Evolutionary conservation across 2,797 vertebrate genomes (phyloP), one percentile per base, ranked within the genome.

Genomic region (Prunella strophiata): DNA sequence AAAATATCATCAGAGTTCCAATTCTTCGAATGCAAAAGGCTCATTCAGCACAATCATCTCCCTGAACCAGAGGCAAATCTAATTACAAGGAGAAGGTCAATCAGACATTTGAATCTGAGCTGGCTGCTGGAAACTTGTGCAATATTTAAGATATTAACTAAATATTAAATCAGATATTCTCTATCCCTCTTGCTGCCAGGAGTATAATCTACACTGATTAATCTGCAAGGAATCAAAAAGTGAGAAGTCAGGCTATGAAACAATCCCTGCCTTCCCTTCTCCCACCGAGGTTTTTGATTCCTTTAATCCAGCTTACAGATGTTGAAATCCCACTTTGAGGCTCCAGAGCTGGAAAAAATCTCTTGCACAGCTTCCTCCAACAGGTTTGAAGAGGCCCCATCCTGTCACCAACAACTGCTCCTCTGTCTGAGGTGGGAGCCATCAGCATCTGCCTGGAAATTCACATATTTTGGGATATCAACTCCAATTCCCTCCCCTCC

Each of bases 141-240:
- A 55, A 27, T 55, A 36, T 38, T 59, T 23, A 18, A 75, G 62
- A 3, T 51, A 26, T 10, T 25, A 22, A 90, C 59, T 47, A 77
- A 54, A 21, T 70, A 38, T 54, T 45, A 16, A 58, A 47, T 18
- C 21, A 75, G 76, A 12, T 58, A 5, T 5, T 25, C 7, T 25
- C 12, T 7, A 9, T 20, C 58, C 38, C 19, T 59, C 40, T 42
- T 20, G 48, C 47, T 34, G 40, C 42, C 76, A 43, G 8, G 8
- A 82, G 27, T 3, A 10, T 10, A 7, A 61, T 1, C 47, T 2
- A 15, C 2, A 1, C 2, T 0, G 6, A 47, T 50, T 50, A 3
- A 30, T 29, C 8, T 16, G 34, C 52, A 21, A 70, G 63, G 67
- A 50, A 75, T 18, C 23, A 30, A 22, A 23, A 21, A 71, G 51